Evolutionary conservation across 2,797 vertebrate genomes (phyloP), one percentile per base, ranked within the genome.

Genomic region (Buceros bicornis): DNA sequence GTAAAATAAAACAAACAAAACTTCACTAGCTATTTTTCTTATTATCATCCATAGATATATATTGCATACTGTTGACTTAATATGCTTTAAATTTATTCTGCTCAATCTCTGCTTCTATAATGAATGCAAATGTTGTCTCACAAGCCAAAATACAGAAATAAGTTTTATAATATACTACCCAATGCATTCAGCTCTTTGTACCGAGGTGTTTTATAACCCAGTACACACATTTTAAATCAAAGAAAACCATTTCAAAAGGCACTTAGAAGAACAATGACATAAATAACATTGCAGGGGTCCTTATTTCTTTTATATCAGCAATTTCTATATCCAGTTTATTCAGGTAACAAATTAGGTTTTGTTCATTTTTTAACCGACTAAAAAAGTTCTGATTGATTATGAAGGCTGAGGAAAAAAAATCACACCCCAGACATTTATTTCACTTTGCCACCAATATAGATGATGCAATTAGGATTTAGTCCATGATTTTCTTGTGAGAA

Each of bases 81-180:
- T 90, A 95, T n/a, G 35, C 76, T 96, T 82, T 76, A 72, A 95
- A 95, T 96, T 93, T 94, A 97, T 89, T 95, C 89, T 78, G 60
- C 60, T 96, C 89, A 93, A 40, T 96, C 69, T 95, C 96, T 93
- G 89, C 37, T 92, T 82, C 82, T 58, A 58, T 96, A 97, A 96
- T 93, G 88, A 96, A 97, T 95, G 92, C 78, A 97, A 97, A 97
- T 89, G 43, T 76, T 97, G 78, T 71, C 83, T 94, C 33, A 86
- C 67, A 95, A 93, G 50, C 56, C 51, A 93, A 95, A 95, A 64
- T 37, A 29, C 8, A 93, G 57, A 86, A 87, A 91, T 89, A 93
- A 78, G 53, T 96, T 94, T 50, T 79, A 70, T 82, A 72, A 72
- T 89, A 86, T 81, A 92, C 53, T 72, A 83, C n/a, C n/a, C 81